Evolutionary conservation across 2,113 vertebrate genomes (phyloP), one percentile per base, ranked within the genome.

Genomic region (Raja brachyura): DNA sequence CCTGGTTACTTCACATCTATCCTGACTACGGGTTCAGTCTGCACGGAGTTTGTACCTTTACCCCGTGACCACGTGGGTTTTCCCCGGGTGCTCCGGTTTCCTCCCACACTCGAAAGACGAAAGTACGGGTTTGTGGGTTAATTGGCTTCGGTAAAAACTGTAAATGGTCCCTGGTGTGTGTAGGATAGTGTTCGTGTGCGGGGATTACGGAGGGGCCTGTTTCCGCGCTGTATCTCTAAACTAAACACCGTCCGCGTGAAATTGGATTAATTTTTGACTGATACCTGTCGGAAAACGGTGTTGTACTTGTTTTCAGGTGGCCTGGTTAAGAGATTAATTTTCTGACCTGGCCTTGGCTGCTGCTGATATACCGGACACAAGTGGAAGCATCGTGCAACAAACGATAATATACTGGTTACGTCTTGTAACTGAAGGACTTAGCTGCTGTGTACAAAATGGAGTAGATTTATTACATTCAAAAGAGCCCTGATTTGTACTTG

Each of bases 291-390:
- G 18, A 70, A 92, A 92, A 92, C 73, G 33, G 33, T 92, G 63
- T 74, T 88, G 66, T 68, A 73, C 68, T 92, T 92, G 28, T 73
- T 92, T 92, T 92, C 70, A 92, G 90, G 90, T 92, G 66, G 90
- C 90, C 68, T 92, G 90, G 90, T 68, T 73, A 92, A 92, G 90
- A 92, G 90, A 73, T 54, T 92, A 92, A 92, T 92, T 92, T 92
- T 92, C 90, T 92, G 68, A 92, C 90, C 68, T 92, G 48, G 33
- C 33, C 20, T 48, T 31, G 90, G 73, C 66, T 39, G 86, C 63
- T 68, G 86, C 86, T 90, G 31, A 73, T 73, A 73, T 73, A 28
- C 66, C 54, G 39, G 66, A 92, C 68, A 70, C 20, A 73, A 92
- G 73, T 54, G 90, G 88, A 92, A 74, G 33, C 66, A 54, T 54